These are phyloP conservation scores for Gymnopithys bicolor DNA, from an alignment of 2,797 vertebrate species.

Conservation along the genomic window DNA sequence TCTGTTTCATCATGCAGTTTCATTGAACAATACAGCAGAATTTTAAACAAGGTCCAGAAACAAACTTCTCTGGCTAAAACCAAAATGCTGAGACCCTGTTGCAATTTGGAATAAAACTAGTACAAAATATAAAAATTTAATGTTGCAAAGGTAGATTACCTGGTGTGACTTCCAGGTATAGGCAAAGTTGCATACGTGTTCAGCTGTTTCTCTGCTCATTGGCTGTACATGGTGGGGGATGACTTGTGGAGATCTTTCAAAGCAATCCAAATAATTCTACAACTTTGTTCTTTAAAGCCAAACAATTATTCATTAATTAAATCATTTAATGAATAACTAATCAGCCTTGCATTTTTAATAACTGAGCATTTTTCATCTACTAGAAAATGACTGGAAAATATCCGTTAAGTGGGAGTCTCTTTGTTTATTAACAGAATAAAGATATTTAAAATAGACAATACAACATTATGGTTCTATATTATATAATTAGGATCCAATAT, in stretches of 20 bases:
- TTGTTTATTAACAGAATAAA: neutral
- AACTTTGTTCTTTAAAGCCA: neutral
- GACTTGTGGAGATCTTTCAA: neutral
- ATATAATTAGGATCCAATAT: neutral
- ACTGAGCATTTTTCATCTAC: neutral
- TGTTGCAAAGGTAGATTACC: fast-evolving
- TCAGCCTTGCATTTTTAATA: neutral
- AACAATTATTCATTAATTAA: neutral
- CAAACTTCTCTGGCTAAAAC: neutral
- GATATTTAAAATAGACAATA: neutral
- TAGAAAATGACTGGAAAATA: neutral
- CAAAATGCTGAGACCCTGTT: neutral
- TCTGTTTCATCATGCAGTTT: neutral
- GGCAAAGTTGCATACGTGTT: neutral
- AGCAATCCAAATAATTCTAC: neutral
- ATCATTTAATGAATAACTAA: neutral
- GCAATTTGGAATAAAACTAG: neutral
- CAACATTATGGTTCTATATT: neutral
- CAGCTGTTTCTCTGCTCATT: neutral
- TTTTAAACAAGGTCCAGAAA: neutral
- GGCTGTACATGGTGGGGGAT: neutral
- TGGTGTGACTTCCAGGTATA: neutral
- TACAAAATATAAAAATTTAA: neutral
- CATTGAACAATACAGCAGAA: neutral
- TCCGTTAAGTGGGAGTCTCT: neutral